Percentiles rank a stretch among this genome's conserved stretches.
These are phyloP conservation scores for Urocynchramus pylzowi DNA, from an alignment of 2,113 vertebrate species.

Conservation along the genomic window DNA sequence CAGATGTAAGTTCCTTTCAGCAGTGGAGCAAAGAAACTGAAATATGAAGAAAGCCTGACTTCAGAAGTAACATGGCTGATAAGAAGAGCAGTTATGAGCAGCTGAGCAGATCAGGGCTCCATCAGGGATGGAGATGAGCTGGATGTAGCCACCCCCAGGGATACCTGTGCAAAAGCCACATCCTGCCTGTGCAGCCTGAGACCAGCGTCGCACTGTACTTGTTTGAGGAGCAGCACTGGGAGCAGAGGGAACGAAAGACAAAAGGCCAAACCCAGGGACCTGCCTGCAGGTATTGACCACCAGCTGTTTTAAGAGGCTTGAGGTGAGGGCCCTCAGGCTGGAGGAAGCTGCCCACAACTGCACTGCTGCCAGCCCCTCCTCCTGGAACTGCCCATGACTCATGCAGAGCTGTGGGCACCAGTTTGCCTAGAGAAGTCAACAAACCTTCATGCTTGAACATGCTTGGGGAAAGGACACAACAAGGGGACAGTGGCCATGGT, in stretches of 20 bases:
- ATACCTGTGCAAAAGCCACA: background rate
- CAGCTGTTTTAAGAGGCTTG: background rate
- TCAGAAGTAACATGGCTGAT: background rate
- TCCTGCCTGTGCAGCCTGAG: fast-evolving
- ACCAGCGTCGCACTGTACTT: background rate
- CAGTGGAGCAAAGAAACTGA: background rate
- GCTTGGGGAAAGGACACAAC: background rate
- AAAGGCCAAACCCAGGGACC: background rate
- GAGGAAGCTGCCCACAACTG: background rate
- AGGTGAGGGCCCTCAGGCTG: background rate
- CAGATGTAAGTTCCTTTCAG: background rate
- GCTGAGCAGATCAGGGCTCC: background rate
- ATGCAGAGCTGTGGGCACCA: fast-evolving
- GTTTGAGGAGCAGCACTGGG: background rate
- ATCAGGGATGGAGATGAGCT: background rate
- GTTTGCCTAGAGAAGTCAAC: background rate
- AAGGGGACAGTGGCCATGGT: too few species aligned
- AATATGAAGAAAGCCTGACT: background rate
- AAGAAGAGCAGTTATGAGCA: background rate
- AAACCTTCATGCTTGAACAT: background rate
- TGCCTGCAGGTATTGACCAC: background rate
- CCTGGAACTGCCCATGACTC: background rate
- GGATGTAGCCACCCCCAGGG: background rate
- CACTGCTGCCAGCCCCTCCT: background rate
- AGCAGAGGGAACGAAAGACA: background rate